These are phyloP conservation scores for Meloidogyne chitwoodi DNA, from an alignment of 1,140 invertebrate species.

Conservation along the genomic window DNA sequence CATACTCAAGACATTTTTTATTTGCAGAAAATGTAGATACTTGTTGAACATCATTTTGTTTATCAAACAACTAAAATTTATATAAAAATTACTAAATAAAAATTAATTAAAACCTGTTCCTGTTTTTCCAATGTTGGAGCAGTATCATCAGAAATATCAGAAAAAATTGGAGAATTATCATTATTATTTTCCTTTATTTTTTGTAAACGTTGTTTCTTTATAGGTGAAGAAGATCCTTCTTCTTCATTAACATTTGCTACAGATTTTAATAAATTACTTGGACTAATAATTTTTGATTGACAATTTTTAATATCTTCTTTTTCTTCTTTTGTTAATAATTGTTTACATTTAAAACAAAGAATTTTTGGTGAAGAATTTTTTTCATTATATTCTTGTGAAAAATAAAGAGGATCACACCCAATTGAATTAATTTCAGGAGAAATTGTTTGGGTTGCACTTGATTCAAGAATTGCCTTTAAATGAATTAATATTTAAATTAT, in stretches of 20 bases:
- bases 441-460: constrained; percentile 27
- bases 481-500: background rate
- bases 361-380: background rate
- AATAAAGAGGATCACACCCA: constrained; percentile 22
- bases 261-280: background rate
- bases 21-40: background rate
- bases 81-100: background rate
- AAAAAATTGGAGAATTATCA: constrained; percentile 26
- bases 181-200: background rate
- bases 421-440: background rate
- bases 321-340: constrained; percentile 10
- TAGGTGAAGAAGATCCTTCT: background rate
- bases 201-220: background rate
- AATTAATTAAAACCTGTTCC: constrained; percentile 11
- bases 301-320: background rate
- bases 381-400: background rate
- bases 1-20: background rate
- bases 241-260: background rate
- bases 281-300: background rate
- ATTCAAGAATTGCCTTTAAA: constrained; percentile 24
- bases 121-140: constrained; percentile 31
- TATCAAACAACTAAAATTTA: constrained; percentile 18
- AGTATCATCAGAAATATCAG: constrained; percentile 32
- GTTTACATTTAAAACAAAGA: constrained; percentile 19
- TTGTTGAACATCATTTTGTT: constrained; percentile 1